These are phyloP conservation scores for Scyliorhinus canicula DNA, from an alignment of 2,797 vertebrate genomes.

Conservation along the genomic window DNA sequence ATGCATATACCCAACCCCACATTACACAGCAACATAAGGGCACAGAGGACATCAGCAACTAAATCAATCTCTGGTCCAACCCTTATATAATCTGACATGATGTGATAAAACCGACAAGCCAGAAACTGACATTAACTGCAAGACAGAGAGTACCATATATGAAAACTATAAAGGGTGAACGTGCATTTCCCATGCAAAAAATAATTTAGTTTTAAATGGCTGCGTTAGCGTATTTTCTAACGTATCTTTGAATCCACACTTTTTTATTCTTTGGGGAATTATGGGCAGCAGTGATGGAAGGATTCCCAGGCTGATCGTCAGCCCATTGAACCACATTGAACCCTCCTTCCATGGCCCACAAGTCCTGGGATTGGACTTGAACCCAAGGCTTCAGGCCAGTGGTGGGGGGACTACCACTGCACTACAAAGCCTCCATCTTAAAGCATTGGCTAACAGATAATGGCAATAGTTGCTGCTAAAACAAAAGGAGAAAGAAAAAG, in stretches of 20 bases:
- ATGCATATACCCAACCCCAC: background rate
- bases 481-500: background rate
- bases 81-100: background rate
- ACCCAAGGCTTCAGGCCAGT: no score
- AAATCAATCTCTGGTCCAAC: background rate
- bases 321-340: no score
- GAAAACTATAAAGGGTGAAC: background rate
- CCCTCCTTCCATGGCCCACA: no score
- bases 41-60: background rate
- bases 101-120: background rate
- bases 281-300: no score
- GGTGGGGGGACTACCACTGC: no score
- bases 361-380: no score
- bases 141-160: background rate
- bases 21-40: background rate
- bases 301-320: no score
- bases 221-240: background rate
- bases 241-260: background rate
- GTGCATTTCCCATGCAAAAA: background rate
- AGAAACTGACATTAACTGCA: background rate
- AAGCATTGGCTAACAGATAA: background rate
- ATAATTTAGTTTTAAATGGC: background rate
- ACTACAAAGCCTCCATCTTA: no score
- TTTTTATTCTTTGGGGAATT: background rate
- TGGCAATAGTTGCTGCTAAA: background rate